A percentile compares a stretch with the other conserved stretches of the same genome.
Evolutionary conservation across 2,113 vertebrate species (phyloP).

Genomic region (Upupa epops): DNA sequence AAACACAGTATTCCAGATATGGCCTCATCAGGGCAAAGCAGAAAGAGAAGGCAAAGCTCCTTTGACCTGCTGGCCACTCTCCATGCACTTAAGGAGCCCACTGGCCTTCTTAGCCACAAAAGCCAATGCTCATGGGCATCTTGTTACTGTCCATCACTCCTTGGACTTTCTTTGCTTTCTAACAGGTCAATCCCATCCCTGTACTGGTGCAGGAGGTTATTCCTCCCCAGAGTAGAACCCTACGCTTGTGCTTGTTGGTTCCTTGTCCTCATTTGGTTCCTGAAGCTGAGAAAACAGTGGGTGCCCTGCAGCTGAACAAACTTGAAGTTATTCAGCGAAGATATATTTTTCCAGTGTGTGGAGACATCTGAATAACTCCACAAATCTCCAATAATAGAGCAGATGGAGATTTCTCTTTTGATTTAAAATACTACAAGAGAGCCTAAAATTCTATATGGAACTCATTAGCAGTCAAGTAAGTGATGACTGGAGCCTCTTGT

Average conservation of each 20-base stretch:
- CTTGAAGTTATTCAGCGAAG: neutral
- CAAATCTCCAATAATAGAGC: neutral
- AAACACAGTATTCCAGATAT: neutral
- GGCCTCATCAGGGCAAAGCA: neutral
- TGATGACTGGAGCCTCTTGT: neutral
- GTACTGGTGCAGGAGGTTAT: neutral
- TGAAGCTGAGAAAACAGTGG: neutral
- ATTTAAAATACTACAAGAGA: neutral
- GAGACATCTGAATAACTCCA: neutral
- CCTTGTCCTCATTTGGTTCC: neutral
- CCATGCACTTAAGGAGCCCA: no score
- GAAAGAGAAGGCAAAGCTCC: neutral
- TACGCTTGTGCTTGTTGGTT: neutral
- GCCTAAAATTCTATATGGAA: neutral
- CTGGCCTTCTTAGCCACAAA: no score
- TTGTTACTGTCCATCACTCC: no score
- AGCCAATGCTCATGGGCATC: no score
- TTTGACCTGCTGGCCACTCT: no score
- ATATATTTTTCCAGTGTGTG: neutral
- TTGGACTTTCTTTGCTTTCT: no score
- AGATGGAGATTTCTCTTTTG: neutral
- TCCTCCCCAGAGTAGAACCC: neutral
- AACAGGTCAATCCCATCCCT: neutral
- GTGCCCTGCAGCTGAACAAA: neutral
- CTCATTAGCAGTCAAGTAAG: neutral